Percentiles rank a stretch among this genome's conserved stretches.
phyloP scores from a whole-genome alignment of 2,113 vertebrate species.

The Oxygymnocypris stewartii region DNA sequence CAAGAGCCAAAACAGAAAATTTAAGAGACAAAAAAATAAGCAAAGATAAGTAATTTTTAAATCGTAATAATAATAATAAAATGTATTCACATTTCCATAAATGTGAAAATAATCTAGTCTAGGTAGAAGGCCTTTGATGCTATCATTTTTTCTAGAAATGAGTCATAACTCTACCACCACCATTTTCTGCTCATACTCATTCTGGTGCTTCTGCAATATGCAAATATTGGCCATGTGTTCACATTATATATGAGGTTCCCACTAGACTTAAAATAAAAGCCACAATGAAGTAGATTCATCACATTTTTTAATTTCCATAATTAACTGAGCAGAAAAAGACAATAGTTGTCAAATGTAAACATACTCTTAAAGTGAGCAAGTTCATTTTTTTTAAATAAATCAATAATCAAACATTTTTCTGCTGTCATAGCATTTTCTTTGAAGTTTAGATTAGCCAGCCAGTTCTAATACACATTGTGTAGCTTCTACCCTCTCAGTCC shows the following conservation, averaged over 20 bases:
- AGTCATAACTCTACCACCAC: conserved; percentile 56
- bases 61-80: neutral
- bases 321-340: neutral
- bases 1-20: neutral
- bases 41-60: neutral
- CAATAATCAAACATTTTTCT: conserved; percentile 1
- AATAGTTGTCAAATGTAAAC: neutral
- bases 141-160: conserved; percentile 43
- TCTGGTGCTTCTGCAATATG: conserved; percentile 48
- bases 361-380: neutral
- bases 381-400: neutral
- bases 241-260: conserved; percentile 9
- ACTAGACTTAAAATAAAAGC: neutral
- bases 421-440: neutral
- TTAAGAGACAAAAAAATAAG: neutral
- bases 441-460: neutral
- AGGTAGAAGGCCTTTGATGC: conserved; percentile 14
- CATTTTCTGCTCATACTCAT: conserved; percentile 20
- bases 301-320: neutral
- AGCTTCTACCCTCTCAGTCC: neutral
- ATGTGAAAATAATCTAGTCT: conserved; percentile 42
- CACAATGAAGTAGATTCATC: neutral
- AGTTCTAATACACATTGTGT: conserved; percentile 8
- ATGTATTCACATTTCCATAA: conserved; percentile 35
- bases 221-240: conserved; percentile 47